phyloP scores from a whole-genome alignment of 1,140 invertebrate species.

The Andricus grossulariae region DNA sequence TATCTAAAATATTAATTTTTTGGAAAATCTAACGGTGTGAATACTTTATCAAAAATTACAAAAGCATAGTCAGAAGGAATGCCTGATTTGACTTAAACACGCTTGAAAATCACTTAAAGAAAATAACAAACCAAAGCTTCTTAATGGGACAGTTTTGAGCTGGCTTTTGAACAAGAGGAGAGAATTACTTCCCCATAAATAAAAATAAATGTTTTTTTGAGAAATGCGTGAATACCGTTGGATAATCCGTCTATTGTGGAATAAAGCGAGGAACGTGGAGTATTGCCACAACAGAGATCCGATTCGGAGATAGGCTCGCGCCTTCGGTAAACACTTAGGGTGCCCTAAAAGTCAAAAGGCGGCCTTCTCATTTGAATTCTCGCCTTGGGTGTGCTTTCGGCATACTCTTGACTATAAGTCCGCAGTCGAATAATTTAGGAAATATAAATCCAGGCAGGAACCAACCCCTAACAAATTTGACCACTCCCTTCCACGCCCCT shows the following conservation, averaged over 20 bases:
- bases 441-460: slow-evolving; percentile 64
- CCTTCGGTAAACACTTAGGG: slow-evolving; percentile 36
- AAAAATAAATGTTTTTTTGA: neutral
- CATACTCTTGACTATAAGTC: no score
- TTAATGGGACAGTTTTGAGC: neutral
- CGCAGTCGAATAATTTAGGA: slow-evolving; percentile 63
- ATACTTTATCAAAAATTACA: no score
- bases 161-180: neutral
- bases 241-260: neutral
- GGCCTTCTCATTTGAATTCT: slow-evolving; percentile 44
- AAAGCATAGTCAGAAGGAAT: no score
- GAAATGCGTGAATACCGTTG: slow-evolving; percentile 7
- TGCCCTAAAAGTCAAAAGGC: slow-evolving; percentile 3
- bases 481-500: slow-evolving; percentile 66
- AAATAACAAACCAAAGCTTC: neutral
- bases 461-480: slow-evolving; percentile 66
- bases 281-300: slow-evolving; percentile 27
- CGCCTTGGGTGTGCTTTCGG: slow-evolving; percentile 28
- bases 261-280: slow-evolving; percentile 7
- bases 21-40: no score
- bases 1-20: no score
- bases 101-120: neutral
- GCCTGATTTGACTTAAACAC: neutral
- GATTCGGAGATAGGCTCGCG: slow-evolving; percentile 37
- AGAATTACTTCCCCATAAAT: slow-evolving; percentile 1